Percentiles rank a stretch among this genome's conserved stretches.
Evolutionary conservation across 2,113 vertebrate species (phyloP).

Genomic region (Sylvia atricapilla): DNA sequence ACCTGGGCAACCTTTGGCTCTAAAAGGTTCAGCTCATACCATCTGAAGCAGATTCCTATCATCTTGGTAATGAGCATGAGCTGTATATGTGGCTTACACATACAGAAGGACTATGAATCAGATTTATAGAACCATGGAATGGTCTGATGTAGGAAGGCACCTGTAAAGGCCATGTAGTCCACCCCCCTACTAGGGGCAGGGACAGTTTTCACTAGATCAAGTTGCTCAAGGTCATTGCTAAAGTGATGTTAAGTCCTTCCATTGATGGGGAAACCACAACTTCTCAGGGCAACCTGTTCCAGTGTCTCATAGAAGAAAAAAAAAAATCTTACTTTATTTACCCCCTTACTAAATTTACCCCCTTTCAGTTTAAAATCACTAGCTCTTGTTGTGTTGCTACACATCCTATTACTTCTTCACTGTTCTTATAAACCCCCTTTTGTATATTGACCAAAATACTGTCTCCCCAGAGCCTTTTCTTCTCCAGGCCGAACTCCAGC

Average conservation of each 20-base stretch:
- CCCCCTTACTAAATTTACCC: neutral
- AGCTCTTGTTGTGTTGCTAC: neutral
- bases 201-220: neutral
- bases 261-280: neutral
- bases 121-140: neutral
- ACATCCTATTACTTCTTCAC: neutral
- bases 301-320: neutral
- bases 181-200: accelerated
- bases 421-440: neutral
- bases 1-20: neutral
- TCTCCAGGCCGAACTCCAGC: neutral
- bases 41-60: neutral
- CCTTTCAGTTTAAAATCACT: neutral
- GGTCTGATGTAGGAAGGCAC: neutral
- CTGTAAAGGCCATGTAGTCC: neutral
- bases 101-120: neutral
- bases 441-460: neutral
- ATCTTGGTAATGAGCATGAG: neutral
- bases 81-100: neutral
- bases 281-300: neutral
- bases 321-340: neutral
- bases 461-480: neutral
- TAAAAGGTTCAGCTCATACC: neutral
- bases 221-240: neutral
- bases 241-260: neutral